Evolutionary conservation across 2,888 invertebrate genomes (phyloP).

Genomic region (Phaedon cochleariae): DNA sequence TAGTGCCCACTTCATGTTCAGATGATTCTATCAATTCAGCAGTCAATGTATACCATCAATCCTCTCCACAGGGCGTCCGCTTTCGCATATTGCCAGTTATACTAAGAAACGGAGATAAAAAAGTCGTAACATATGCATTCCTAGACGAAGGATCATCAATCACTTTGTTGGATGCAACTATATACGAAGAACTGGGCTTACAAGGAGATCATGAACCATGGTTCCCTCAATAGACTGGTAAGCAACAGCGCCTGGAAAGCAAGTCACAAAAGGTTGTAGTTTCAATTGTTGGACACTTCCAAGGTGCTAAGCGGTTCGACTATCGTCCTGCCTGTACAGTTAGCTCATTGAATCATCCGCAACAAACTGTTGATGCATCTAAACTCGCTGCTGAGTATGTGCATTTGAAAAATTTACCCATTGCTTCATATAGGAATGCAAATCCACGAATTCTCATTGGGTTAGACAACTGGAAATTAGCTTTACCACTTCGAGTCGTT

Average conservation of each 20-base stretch:
- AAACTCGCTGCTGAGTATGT: background rate
- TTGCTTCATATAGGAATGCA: constrained; percentile 11
- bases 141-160: constrained; percentile 15
- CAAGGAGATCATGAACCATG: background rate
- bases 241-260: background rate
- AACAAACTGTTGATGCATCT: background rate
- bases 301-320: background rate
- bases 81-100: constrained; percentile 17
- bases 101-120: constrained; percentile 8
- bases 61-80: background rate
- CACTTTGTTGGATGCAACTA: constrained; percentile 2
- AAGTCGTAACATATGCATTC: constrained; percentile 12
- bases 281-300: background rate
- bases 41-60: background rate
- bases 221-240: constrained; percentile 5
- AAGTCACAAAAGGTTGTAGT: background rate
- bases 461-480: constrained; percentile 20
- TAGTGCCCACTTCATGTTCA: background rate
- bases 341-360: background rate
- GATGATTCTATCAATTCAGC: background rate
- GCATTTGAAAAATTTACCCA: constrained; percentile 7
- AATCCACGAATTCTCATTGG: constrained; percentile 21
- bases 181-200: background rate
- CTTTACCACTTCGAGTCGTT: constrained; percentile 14
- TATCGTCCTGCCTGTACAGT: constrained; percentile 2